Base-by-base conservation (phyloP, 1,140 invertebrate genomes). In the Drosophila yakuba region DNA sequence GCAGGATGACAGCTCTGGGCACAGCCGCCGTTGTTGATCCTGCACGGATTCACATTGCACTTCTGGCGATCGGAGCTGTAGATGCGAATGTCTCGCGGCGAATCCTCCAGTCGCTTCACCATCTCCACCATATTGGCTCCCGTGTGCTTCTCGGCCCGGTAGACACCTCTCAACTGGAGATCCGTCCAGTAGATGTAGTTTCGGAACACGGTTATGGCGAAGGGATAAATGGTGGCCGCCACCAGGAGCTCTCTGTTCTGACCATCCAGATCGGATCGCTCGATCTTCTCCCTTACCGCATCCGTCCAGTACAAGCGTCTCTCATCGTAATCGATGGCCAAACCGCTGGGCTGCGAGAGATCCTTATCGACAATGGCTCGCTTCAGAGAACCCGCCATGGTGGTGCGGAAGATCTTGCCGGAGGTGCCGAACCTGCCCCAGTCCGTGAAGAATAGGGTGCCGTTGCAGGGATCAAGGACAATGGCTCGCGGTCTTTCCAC, bases 111-210 rank as follows among this genome's bases (percentile, higher is more conserved):
- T 8, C 97, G 94, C 91, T 98, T 97, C 0, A 98, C 97, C 94
- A 99, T 96, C 91, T 98, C 97, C 7, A 98, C 94, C 95, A 98
- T 97, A 78, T 98, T 97, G 3, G 96, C 97, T 6, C 99, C 98
- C 0, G 98, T 99, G 78, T 99, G 97, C 93, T 99, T 99, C 83
- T 99, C 98, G 0, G 98, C 98, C 57, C 98, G 93, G 85, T 98
- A 99, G 0, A 99, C 97, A 2, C 98, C 98, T 25, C 97, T 93
- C 0, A 99, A 92, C 90, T 98, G 98, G 38, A 99, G 94, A 93
- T 99, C 99, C 0, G 98, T 99, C 98, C 98, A 99, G 92, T 99
- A 99, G 51, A 99, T 98, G 91, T 98, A 98, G 84, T 97, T 95
- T 23, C 96, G 94, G 92, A 96, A 97, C 0, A 99, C 96, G 0